Percentiles rank a stretch among this genome's conserved stretches.
Evolutionary conservation across 2,888 invertebrate species (phyloP).

Genomic region (Melolontha melolontha): DNA sequence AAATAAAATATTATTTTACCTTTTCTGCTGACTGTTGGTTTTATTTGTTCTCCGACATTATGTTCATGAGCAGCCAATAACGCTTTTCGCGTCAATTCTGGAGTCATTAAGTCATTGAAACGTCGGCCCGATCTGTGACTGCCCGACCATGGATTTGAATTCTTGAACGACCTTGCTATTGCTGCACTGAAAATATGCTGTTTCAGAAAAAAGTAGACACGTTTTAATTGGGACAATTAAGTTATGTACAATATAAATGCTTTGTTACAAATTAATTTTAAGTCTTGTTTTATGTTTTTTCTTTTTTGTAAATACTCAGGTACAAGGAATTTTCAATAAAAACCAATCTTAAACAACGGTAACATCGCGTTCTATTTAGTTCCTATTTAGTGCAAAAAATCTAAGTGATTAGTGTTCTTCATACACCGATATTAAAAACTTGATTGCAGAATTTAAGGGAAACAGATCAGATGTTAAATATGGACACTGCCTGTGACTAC

Average conservation of each 20-base stretch:
- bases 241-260: neutral
- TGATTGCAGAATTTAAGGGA: too few relatives aligned
- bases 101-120: conserved; percentile 74
- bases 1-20: conserved; percentile 58
- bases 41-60: conserved; percentile 58
- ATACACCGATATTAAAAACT: too few relatives aligned
- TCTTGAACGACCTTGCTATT: conserved; percentile 77
- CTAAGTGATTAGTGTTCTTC: too few relatives aligned
- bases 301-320: neutral
- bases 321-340: too few relatives aligned
- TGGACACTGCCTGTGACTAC: too few relatives aligned
- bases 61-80: conserved; percentile 74
- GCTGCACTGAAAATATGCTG: conserved; percentile 73
- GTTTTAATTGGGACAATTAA: conserved; percentile 23
- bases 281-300: neutral
- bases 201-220: conserved; percentile 26
- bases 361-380: too few relatives aligned
- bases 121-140: conserved; percentile 77
- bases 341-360: too few relatives aligned
- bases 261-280: neutral
- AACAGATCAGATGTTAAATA: too few relatives aligned
- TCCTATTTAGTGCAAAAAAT: too few relatives aligned
- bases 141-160: conserved; percentile 75
- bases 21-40: conserved; percentile 62
- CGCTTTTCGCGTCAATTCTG: conserved; percentile 79